phyloP scores from a whole-genome alignment of 2,888 invertebrate genomes.

The Fragum fragum region DNA sequence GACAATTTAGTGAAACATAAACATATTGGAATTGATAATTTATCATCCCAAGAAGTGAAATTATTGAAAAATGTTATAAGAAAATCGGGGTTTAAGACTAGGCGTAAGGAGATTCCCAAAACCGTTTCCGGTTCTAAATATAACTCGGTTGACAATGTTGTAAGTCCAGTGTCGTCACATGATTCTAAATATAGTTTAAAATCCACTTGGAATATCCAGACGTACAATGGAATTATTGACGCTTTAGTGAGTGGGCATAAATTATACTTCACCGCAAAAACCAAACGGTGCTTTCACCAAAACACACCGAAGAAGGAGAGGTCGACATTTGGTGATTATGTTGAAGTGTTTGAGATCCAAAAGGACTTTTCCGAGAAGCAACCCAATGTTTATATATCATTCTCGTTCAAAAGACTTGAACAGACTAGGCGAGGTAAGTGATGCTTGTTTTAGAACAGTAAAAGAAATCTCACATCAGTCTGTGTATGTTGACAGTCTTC shows the following conservation, averaged over 20 bases:
- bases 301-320: constrained; percentile 35
- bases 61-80: constrained; percentile 42
- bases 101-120: not conserved
- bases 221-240: constrained; percentile 57
- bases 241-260: constrained; percentile 57
- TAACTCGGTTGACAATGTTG: not conserved
- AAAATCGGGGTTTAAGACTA: constrained; percentile 51
- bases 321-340: constrained; percentile 57
- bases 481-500: too few species aligned
- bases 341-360: constrained; percentile 58
- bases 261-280: constrained; percentile 58
- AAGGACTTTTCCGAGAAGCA: constrained; percentile 59
- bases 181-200: constrained; percentile 11
- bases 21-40: not conserved
- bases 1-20: constrained; percentile 7
- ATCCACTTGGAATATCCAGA: constrained; percentile 62
- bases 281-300: constrained; percentile 47
- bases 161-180: not conserved
- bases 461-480: too few species aligned
- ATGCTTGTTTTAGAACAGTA: too few species aligned
- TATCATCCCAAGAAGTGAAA: constrained; percentile 28
- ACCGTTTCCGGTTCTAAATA: constrained; percentile 13
- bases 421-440: constrained; percentile 42
- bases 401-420: constrained; percentile 49
- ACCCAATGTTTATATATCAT: constrained; percentile 46